Evolutionary conservation across 2,113 vertebrate species (phyloP).

Genomic region (Sylvia atricapilla): DNA sequence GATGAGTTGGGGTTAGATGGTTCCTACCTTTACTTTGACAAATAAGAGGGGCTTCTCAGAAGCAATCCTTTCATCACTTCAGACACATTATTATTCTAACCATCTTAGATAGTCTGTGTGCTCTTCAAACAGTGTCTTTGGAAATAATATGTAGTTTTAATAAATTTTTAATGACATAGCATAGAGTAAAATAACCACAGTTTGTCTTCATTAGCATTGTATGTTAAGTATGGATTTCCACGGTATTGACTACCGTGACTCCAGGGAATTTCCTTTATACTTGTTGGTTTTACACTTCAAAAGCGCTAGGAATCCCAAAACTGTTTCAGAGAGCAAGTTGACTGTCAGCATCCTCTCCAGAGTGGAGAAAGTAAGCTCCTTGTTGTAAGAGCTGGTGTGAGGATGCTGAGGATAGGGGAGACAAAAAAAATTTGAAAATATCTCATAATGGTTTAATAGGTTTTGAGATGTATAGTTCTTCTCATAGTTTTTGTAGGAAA

Average conservation of each 20-base stretch:
- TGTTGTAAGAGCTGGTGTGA: not conserved
- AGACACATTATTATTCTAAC: not conserved
- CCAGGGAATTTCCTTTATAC: not conserved
- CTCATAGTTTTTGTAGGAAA: not conserved
- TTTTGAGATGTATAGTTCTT: not conserved
- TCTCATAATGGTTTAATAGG: not conserved
- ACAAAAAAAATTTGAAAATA: not conserved
- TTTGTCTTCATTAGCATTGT: slow-evolving; percentile 27
- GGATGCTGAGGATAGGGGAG: not conserved
- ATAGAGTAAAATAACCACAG: not conserved
- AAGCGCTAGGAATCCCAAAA: not conserved
- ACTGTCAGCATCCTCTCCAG: not conserved
- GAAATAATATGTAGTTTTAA: not conserved
- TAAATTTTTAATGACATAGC: not conserved
- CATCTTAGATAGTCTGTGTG: not conserved
- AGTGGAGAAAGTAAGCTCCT: not conserved
- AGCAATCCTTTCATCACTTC: not conserved
- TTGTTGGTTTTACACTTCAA: slow-evolving; percentile 25
- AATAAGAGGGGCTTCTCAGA: not conserved
- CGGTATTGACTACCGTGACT: not conserved
- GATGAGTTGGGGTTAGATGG: not conserved
- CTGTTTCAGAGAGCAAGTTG: not conserved
- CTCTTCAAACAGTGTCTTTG: not conserved
- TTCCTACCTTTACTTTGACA: not conserved
- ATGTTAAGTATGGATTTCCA: not conserved